A percentile compares a stretch with the other conserved stretches of the same genome.
Conservation (phyloP, 2,888 invertebrate genomes). For the Lasioglossum figueresi region DNA sequence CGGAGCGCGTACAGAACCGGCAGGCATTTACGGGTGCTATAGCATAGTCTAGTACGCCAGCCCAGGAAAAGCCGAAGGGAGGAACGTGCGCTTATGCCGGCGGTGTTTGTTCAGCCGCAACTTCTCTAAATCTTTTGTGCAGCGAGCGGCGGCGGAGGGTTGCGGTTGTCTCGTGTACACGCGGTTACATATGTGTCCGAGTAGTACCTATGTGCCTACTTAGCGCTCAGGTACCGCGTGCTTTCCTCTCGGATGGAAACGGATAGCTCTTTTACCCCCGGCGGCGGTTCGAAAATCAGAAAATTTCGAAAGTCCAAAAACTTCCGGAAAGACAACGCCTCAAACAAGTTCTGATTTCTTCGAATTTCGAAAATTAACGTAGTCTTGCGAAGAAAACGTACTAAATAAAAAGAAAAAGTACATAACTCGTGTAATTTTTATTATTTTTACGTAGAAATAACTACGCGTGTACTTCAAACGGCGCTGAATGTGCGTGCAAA, state of each 20-base stretch:
- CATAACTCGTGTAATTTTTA: background rate
- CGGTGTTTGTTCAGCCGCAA: constrained; percentile 84
- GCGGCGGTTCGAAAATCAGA: background rate
- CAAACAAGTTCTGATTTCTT: background rate
- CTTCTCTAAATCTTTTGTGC: constrained; percentile 83
- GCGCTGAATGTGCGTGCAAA: background rate
- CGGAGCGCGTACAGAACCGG: constrained; percentile 35
- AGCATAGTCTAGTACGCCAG: constrained; percentile 11
- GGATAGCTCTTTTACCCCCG: background rate
- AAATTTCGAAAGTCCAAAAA: background rate
- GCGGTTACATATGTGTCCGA: constrained; percentile 65
- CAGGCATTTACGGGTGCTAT: constrained; percentile 52
- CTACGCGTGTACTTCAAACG: background rate
- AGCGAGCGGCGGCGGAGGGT: constrained; percentile 59
- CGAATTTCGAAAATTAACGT: background rate
- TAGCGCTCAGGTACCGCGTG: constrained; percentile 42
- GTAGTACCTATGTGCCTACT: constrained; percentile 54
- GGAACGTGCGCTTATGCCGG: constrained; percentile 75
- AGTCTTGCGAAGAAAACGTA: background rate
- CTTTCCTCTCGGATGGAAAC: constrained; percentile 5
- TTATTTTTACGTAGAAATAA: background rate
- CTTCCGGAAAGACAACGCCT: background rate
- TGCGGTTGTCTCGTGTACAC: constrained; percentile 71
- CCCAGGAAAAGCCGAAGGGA: constrained; percentile 71
- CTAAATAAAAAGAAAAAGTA: background rate